These are phyloP conservation scores for Electrona antarctica DNA, from an alignment of 2,113 vertebrate genomes.

Conservation along the genomic window DNA sequence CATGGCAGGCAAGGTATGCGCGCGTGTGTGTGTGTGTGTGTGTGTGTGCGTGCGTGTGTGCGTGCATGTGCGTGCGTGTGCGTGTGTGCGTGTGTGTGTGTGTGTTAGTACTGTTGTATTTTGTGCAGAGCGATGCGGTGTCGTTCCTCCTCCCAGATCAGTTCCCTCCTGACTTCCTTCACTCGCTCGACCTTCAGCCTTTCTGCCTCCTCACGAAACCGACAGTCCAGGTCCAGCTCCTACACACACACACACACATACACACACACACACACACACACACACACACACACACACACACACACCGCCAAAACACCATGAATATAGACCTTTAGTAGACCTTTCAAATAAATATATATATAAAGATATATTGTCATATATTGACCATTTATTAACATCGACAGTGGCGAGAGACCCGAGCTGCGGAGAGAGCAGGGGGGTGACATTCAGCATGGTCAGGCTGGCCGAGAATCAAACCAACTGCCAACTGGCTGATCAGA, in stretches of 20 bases:
- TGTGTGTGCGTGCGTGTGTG: not conserved
- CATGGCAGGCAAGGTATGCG: too few species aligned
- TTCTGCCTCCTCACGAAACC: conserved; percentile 80
- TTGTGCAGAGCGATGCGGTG: conserved; percentile 80
- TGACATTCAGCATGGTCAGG: too few species aligned
- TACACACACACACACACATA: conserved; percentile 57
- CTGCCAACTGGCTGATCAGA: too few species aligned
- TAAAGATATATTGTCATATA: too few species aligned
- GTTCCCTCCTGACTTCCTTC: conserved; percentile 78
- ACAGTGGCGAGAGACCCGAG: too few species aligned
- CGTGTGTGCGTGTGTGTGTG: not conserved
- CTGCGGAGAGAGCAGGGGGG: too few species aligned
- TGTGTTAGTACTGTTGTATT: conserved; percentile 77
- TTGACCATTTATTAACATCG: too few species aligned
- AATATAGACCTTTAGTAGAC: too few species aligned
- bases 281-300: conserved; percentile 11
- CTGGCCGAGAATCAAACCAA: too few species aligned
- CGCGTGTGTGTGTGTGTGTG: too few species aligned
- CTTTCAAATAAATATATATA: too few species aligned
- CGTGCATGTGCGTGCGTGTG: conserved; percentile 8
- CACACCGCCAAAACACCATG: not conserved
- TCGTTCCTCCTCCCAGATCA: conserved; percentile 88
- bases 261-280: conserved; percentile 15
- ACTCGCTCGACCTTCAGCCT: conserved; percentile 75
- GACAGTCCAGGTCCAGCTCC: conserved; percentile 83